A percentile compares a stretch with the other conserved stretches of the same genome.
Conservation (phyloP, 92 coral and sea anemone species). For the Micromussa lordhowensis region DNA sequence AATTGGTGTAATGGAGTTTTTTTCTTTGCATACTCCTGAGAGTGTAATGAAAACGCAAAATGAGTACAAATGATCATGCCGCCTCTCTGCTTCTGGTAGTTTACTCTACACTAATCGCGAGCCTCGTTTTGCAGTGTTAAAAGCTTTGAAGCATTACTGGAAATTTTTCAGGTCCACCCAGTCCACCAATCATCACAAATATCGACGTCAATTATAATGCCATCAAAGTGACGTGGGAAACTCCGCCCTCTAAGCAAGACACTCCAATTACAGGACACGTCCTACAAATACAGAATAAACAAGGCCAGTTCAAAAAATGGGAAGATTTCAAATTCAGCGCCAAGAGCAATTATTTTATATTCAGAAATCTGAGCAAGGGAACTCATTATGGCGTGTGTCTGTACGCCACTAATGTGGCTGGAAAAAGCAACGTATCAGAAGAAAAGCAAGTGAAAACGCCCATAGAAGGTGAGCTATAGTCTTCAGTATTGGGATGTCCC, state of each 20-base stretch:
- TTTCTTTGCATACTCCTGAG: no score
- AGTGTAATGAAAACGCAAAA: no score
- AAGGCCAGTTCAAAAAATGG: neutral
- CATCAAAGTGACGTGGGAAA: conserved; percentile 26
- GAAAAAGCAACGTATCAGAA: conserved; percentile 19
- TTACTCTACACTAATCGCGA: no score
- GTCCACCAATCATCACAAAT: conserved; percentile 15
- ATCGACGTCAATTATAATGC: conserved; percentile 8
- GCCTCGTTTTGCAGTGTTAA: neutral
- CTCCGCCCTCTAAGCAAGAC: conserved; percentile 6
- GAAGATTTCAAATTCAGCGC: neutral
- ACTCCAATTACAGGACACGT: conserved; percentile 35
- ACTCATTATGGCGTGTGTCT: neutral
- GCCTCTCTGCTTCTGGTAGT: no score
- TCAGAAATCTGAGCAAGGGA: conserved; percentile 4
- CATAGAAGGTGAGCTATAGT: conserved; percentile 2
- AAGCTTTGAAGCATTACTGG: neutral
- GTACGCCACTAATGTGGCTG: conserved; percentile 40
- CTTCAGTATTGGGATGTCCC: neutral
- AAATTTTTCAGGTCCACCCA: conserved; percentile 19
- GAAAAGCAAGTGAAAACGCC: conserved; percentile 11
- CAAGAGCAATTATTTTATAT: conserved; percentile 10
- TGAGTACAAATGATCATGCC: no score
- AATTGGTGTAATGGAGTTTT: no score
- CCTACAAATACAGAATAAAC: neutral